These are phyloP conservation scores for Musca domestica DNA, from an alignment of 1,140 invertebrate genomes.

Conservation along the genomic window DNA sequence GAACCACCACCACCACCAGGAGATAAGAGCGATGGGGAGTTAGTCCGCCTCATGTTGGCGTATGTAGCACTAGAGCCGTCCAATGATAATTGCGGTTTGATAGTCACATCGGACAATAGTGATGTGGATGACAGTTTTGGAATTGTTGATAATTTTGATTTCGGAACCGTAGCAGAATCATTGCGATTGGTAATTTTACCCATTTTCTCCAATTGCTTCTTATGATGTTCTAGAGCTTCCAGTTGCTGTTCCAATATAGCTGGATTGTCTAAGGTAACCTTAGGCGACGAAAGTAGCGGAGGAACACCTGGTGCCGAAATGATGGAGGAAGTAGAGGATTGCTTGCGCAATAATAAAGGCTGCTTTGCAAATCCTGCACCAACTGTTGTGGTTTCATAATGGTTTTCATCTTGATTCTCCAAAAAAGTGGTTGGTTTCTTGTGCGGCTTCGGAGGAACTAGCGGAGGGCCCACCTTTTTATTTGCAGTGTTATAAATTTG, in stretches of 20 bases:
- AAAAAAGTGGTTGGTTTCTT: too few species aligned
- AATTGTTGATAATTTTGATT: slow-evolving; percentile 18
- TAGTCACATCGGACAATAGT: not conserved
- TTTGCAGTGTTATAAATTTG: too few species aligned
- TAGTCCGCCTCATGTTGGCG: not conserved
- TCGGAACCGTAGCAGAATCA: slow-evolving; percentile 18
- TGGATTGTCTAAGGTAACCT: slow-evolving; percentile 45
- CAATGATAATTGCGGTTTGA: not conserved
- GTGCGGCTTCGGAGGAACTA: too few species aligned
- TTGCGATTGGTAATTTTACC: slow-evolving; percentile 26
- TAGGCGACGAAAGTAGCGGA: not conserved
- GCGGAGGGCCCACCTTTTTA: too few species aligned
- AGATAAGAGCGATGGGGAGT: too few species aligned
- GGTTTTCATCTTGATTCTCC: too few species aligned
- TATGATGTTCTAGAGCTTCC: slow-evolving; percentile 49
- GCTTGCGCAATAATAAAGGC: too few species aligned
- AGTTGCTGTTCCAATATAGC: slow-evolving; percentile 46
- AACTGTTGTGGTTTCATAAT: too few species aligned
- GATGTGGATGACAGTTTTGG: not conserved
- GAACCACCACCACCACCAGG: too few species aligned
- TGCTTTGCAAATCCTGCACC: too few species aligned
- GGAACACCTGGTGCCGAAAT: too few species aligned
- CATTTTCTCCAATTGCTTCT: slow-evolving; percentile 47
- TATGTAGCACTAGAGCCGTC: not conserved
- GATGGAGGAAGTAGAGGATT: too few species aligned